Percentiles rank a stretch among this genome's conserved stretches.
These are phyloP conservation scores for Trachelipus rathkii DNA, from an alignment of 1,140 invertebrate genomes.

Conservation along the genomic window DNA sequence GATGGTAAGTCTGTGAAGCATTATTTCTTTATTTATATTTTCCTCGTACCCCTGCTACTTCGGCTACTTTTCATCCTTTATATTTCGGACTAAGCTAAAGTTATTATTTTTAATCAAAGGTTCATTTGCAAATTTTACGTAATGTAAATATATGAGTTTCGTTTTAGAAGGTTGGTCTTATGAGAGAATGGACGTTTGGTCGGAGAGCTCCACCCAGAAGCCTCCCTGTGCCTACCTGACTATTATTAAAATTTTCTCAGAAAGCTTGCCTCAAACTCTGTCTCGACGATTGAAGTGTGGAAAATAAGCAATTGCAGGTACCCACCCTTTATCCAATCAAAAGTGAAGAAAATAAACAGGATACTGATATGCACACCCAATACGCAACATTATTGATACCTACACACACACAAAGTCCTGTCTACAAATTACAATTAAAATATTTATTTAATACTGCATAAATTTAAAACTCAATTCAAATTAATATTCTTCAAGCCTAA, in stretches of 20 bases:
- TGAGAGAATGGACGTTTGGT: slow-evolving; percentile 85
- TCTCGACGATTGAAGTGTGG: slow-evolving; percentile 53
- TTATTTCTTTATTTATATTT: no score
- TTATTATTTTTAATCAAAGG: neutral
- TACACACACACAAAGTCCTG: no score
- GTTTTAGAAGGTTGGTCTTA: slow-evolving; percentile 64
- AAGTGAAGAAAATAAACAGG: slow-evolving; percentile 18
- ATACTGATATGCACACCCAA: no score
- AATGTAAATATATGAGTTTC: neutral
- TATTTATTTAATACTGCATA: no score
- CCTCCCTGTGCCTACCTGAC: slow-evolving; percentile 69
- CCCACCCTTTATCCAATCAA: neutral
- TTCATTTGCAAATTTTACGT: neutral
- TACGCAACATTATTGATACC: no score
- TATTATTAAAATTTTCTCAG: slow-evolving; percentile 80
- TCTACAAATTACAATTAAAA: no score
- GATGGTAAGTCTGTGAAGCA: no score
- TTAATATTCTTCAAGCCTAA: no score
- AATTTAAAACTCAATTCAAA: no score
- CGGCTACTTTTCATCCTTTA: no score
- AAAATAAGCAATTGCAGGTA: neutral
- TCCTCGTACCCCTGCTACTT: no score
- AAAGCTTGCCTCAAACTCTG: slow-evolving; percentile 89
- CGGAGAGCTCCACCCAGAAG: slow-evolving; percentile 86
- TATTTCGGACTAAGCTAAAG: no score